Conservation (phyloP, 2,888 invertebrate genomes). For the Agrochola litura region DNA sequence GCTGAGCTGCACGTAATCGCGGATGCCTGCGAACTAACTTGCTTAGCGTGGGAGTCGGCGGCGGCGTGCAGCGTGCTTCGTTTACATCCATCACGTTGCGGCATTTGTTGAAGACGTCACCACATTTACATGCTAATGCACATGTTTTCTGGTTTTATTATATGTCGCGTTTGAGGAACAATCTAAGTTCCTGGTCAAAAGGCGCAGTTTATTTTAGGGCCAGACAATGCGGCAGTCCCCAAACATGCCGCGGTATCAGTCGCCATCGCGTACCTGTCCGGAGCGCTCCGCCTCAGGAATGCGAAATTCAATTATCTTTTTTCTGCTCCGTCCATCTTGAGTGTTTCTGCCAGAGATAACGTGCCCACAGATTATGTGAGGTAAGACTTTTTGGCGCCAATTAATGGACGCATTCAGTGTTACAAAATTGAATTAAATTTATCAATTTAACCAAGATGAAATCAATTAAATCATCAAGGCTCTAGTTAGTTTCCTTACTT, state of each 20-base stretch:
- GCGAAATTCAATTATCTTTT: slow-evolving; percentile 72
- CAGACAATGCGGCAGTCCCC: slow-evolving; percentile 53
- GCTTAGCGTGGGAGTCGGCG: slow-evolving; percentile 36
- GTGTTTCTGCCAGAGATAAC: slow-evolving; percentile 61
- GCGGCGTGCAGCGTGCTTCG: slow-evolving; percentile 37
- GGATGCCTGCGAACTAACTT: slow-evolving; percentile 10
- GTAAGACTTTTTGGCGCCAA: slow-evolving; percentile 59
- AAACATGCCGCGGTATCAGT: slow-evolving; percentile 41
- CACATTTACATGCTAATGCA: slow-evolving; percentile 42
- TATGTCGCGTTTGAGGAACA: slow-evolving; percentile 10
- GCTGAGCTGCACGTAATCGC: slow-evolving; percentile 33
- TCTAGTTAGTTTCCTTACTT: slow-evolving; percentile 11
- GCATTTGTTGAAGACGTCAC: slow-evolving; percentile 46
- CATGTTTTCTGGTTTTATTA: slow-evolving; percentile 32
- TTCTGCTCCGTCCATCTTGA: slow-evolving; percentile 60
- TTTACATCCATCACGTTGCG: slow-evolving; percentile 51
- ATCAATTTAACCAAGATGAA: slow-evolving; percentile 10
- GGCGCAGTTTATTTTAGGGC: slow-evolving; percentile 25
- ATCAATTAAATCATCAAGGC: slow-evolving; percentile 19
- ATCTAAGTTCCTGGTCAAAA: slow-evolving; percentile 32
- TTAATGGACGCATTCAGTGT: slow-evolving; percentile 29
- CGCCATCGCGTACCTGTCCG: slow-evolving; percentile 62
- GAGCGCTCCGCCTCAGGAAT: slow-evolving; percentile 62
- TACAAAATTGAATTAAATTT: slow-evolving; percentile 6
- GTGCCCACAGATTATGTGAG: slow-evolving; percentile 44